Evolutionary conservation across 2,113 vertebrate genomes (phyloP), one percentile per base, ranked within the genome.

Genomic region (Corynorhinus townsendii): DNA sequence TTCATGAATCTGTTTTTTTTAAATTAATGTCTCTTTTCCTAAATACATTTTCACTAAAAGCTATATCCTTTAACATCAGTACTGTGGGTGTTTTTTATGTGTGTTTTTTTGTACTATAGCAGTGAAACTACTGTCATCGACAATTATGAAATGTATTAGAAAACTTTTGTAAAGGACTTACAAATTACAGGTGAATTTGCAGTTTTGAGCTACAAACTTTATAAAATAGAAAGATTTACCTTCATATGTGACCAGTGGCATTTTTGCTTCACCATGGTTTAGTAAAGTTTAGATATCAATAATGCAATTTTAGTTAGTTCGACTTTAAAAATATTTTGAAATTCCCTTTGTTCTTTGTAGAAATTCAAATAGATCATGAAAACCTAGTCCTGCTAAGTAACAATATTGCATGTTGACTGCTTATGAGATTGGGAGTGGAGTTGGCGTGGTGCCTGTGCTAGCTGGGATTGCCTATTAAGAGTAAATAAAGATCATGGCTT

Each of bases 101-200:
- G 24, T 15, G 62, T 33, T 15, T 30, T 64, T 64, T n/a, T n/a
- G 22, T 59, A 43, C 3, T 66, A 4, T 35, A 62, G 30, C 38
- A 54, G 33, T 88, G 45, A 76, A 86, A 91, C 90, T 69, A 26
- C 54, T 75, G 2, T 85, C 68, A 76, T n/a, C 91, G 28, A 35
- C 76, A 33, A 30, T 91, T 82, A 49, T 90, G 59, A 86, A 85
- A 64, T 76, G 26, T 59, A 24, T 86, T 86, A 79, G 45, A 45
- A 47, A 73, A 73, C 19, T 95, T 96, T 84, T 16, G 0, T 80
- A 76, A 90, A 56, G 24, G 43, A 56, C 82, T 90, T 79, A 86
- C 52, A 87, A 86, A 62, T 91, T 91, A 73, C 54, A 95, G 76
- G 56, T 80, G 40, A 94, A 85, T 80, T 93, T 89, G 16, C 88